Percentiles rank a stretch among this genome's conserved stretches.
These are phyloP conservation scores for Gopherus evgoodei DNA, from an alignment of 2,113 vertebrate genomes.

Conservation along the genomic window DNA sequence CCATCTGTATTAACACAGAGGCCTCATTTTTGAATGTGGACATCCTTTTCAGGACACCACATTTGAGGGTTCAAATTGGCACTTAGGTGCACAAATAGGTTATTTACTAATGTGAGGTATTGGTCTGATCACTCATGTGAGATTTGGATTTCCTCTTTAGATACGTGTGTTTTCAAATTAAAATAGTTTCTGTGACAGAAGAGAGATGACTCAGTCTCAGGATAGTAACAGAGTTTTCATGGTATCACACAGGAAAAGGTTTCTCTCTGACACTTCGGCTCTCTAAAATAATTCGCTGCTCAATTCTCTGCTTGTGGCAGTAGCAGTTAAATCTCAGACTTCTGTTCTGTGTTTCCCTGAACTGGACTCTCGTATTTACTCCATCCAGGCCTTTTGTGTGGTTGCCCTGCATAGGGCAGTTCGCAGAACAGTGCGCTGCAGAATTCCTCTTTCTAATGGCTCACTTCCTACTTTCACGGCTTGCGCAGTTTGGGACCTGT, in stretches of 20 bases:
- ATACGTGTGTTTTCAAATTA: neutral
- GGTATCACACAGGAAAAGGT: neutral
- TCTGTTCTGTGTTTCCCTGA: neutral
- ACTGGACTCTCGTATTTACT: neutral
- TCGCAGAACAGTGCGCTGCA: accelerated
- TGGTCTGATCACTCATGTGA: neutral
- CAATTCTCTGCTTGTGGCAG: neutral
- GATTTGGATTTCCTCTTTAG: neutral
- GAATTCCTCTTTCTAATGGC: neutral
- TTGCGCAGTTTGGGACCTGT: neutral
- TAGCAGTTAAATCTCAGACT: accelerated
- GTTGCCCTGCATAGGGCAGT: neutral
- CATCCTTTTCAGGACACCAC: neutral
- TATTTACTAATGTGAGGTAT: neutral
- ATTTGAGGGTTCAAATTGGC: neutral
- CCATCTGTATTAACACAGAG: neutral
- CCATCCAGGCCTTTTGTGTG: neutral
- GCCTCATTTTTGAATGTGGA: neutral
- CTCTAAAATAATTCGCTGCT: neutral
- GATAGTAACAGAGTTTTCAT: neutral
- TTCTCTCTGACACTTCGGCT: neutral
- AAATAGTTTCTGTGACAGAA: neutral
- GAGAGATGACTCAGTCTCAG: accelerated
- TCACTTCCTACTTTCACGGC: neutral
- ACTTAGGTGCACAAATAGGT: neutral